Base-by-base conservation (phyloP, 2,888 invertebrate genomes). In the Carcina quercana region DNA sequence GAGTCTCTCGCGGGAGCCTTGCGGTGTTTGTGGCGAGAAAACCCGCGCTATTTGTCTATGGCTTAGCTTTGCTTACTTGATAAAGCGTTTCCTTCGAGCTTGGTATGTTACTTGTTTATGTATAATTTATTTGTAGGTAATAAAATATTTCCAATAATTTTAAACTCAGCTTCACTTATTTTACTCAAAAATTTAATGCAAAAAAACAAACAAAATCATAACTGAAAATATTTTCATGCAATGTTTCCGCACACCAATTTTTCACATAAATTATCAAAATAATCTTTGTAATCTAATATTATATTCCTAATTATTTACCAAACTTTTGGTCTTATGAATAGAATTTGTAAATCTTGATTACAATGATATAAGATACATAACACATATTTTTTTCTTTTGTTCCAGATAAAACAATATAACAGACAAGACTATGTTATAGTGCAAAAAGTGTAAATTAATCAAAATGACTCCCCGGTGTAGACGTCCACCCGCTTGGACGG, bases 381-480 rank as follows among this genome's bases (percentile, higher is more conserved):
- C 13, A 14, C 17, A 25, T 3, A 28, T 13, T 8, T 28, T 21
- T 43, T 44, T 50, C 33, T 20, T 46, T 75, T 73, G 70, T 80
- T 80, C 42, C 80, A 80, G 80, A 63, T 65, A 50, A 37, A 32
- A 37, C 28, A 27, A 37, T 19, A 30, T 35, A 38, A 30, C 30
- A 38, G 36, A 31, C 12, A 50, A 34, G 13, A 72, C 37, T 61
- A 80, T 79, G 79, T 40, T 48, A 60, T 54, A 70, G 76, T 71
- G 61, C 42, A 44, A n/a, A n/a, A 38, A 43, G 63, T 44, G 37
- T 44, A 36, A 44, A 38, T 8, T 24, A 24, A 20, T 26, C 17
- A 71, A 54, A 45, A 80, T 78, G 72, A 65, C 64, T 53, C 57
- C 50, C 34, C 47, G 54, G 57, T 59, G 57, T 43, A 58, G 41